Evolutionary conservation across 2,113 vertebrate genomes (phyloP), one percentile per base, ranked within the genome.

Genomic region (Sebastes schlegelii): DNA sequence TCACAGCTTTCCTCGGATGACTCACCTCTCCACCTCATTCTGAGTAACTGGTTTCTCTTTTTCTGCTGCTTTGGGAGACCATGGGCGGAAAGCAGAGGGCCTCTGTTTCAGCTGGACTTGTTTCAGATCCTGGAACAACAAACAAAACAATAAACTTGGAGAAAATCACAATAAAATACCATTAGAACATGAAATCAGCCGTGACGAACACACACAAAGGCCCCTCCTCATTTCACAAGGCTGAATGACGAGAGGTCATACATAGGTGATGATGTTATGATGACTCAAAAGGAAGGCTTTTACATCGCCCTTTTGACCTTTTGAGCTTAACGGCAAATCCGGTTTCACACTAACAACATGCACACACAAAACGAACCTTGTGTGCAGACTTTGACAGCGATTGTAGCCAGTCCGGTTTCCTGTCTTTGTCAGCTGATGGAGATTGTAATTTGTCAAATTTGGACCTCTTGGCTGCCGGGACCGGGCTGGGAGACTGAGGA

Each of bases 51-150:
- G 65, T 71, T 89, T 92, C 58, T 94, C 94, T 87, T 89, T 93
- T 54, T 94, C 93, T 65, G 80, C 74, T 11, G 84, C 86, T 91
- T 95, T 93, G 21, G 95, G 93, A 73, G 94, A 95, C 95, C 95
- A 96, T 60, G 95, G 95, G 11, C 95, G 95, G 90, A 96, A 96
- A 76, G 95, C 95, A 5, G 95, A 96, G 63, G 94, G 92, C 63
- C 95, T 94, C 87, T 94, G 95, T 83, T 95, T 95, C 58, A 95
- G 81, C 48, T 95, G 95, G 81, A 92, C 90, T 85, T 92, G 92
- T 86, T 95, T 95, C 65, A 95, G 90, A 76, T 95, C 93, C 94
- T 95, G 77, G 54, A 89, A 68, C 48, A 82, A 83, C 74, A 89
- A 85, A 74, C 46, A 43, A 80, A 74, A 86, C 63, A 86, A 79